Conservation (phyloP, 2,888 invertebrate genomes). For the Acanthosepion lycidas region DNA sequence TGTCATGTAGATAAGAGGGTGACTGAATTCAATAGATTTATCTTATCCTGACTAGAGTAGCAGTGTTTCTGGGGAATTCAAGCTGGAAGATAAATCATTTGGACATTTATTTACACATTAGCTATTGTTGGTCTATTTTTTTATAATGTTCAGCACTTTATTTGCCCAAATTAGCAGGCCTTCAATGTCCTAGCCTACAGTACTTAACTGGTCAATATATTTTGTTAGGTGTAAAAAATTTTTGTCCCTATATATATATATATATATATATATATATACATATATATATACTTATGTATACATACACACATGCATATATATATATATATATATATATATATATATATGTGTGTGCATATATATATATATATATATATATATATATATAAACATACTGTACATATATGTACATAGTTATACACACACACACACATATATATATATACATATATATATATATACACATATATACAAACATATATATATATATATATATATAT, state of each 20-base stretch:
- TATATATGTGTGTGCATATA: constrained; percentile 38
- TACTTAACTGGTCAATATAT: too few species aligned
- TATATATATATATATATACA: constrained; percentile 1
- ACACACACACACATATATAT: background rate
- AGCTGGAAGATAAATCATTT: too few species aligned
- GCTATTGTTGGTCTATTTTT: too few species aligned
- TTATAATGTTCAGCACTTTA: too few species aligned
- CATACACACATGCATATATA: background rate
- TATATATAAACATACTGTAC: background rate
- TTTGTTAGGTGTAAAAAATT: too few species aligned
- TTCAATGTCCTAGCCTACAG: too few species aligned
- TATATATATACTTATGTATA: background rate
- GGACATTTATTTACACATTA: too few species aligned
- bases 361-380: constrained; percentile 24
- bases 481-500: background rate
- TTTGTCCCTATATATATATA: background rate
- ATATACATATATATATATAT: constrained; percentile 35
- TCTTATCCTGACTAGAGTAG: too few species aligned
- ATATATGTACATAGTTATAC: background rate
- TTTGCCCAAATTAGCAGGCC: too few species aligned
- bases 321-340: background rate
- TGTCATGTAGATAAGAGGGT: too few species aligned
- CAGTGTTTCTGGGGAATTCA: too few species aligned
- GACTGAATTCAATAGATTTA: too few species aligned
- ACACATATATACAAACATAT: background rate